A percentile compares a stretch with the other conserved stretches of the same genome.
These are phyloP conservation scores for Eudasyphora cyanicolor DNA, from an alignment of 2,888 invertebrate species.

Conservation along the genomic window DNA sequence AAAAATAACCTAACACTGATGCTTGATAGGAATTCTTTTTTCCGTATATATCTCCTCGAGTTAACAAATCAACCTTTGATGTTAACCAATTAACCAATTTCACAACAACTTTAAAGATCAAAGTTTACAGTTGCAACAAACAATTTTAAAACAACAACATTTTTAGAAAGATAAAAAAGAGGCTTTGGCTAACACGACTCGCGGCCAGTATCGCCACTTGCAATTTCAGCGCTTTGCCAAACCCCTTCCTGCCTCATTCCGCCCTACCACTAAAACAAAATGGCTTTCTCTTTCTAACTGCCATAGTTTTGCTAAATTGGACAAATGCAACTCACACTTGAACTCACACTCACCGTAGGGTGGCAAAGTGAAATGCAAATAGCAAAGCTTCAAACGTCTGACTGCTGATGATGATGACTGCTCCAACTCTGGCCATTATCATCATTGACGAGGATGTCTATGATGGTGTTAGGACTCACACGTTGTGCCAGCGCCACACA, in stretches of 20 bases:
- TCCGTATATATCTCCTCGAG: neutral
- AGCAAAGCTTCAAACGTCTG: slow-evolving; percentile 9
- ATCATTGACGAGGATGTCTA: slow-evolving; percentile 36
- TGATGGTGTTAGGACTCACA: slow-evolving; percentile 66
- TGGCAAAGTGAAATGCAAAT: slow-evolving; percentile 2
- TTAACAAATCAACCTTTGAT: slow-evolving; percentile 43
- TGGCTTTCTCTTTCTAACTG: slow-evolving; percentile 57
- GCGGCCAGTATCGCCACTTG: slow-evolving; percentile 1
- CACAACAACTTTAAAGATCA: slow-evolving; percentile 48
- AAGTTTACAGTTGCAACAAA: slow-evolving; percentile 55
- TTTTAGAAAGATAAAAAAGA: slow-evolving; percentile 16
- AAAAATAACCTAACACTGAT: too few species aligned
- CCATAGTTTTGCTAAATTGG: slow-evolving; percentile 48
- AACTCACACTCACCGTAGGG: neutral
- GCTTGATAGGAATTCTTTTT: too few species aligned
- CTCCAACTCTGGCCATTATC: neutral
- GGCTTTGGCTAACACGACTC: neutral
- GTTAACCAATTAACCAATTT: slow-evolving; percentile 52
- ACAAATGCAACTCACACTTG: slow-evolving; percentile 35
- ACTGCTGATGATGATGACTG: slow-evolving; percentile 8
- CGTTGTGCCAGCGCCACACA: slow-evolving; percentile 51
- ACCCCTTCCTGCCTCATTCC: neutral
- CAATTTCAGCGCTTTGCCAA: neutral
- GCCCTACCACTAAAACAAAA: too few species aligned
- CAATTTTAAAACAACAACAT: slow-evolving; percentile 42